These are phyloP conservation scores for Allolobophora icterica DNA, from an alignment of 2,888 invertebrate genomes.

Conservation along the genomic window DNA sequence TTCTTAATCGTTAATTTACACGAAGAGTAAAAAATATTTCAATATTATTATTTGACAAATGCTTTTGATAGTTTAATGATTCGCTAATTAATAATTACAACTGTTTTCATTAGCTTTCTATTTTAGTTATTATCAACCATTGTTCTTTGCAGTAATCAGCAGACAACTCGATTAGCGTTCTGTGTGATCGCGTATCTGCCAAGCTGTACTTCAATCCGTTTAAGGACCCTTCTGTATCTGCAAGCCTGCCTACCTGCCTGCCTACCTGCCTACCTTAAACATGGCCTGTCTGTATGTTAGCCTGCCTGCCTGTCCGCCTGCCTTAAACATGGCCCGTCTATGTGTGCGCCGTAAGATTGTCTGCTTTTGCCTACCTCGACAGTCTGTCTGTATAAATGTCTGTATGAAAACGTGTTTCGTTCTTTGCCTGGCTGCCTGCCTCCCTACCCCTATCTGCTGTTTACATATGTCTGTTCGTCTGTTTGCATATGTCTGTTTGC, in stretches of 20 bases:
- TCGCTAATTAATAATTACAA: no score
- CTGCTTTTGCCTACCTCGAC: neutral
- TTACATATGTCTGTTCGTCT: no score
- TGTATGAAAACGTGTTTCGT: no score
- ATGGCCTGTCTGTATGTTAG: no score
- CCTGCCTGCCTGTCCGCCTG: neutral
- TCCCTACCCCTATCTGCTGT: no score
- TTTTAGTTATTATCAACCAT: neutral
- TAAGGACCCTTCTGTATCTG: neutral
- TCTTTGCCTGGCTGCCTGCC: no score
- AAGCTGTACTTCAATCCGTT: neutral
- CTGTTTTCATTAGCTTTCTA: no score
- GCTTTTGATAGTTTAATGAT: neutral
- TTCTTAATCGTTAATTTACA: neutral
- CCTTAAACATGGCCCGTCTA: neutral
- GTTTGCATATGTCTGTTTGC: no score
- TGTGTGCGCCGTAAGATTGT: neutral
- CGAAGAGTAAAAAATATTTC: neutral
- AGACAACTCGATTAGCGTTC: neutral
- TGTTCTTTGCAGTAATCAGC: neutral
- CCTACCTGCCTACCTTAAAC: no score
- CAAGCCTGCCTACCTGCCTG: neutral
- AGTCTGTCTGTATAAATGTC: no score
- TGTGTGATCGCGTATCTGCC: neutral
- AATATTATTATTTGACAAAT: neutral